A percentile compares a stretch with the other conserved stretches of the same genome.
These are phyloP conservation scores for Ischnura elegans DNA, from an alignment of 2,888 invertebrate genomes.

Conservation along the genomic window DNA sequence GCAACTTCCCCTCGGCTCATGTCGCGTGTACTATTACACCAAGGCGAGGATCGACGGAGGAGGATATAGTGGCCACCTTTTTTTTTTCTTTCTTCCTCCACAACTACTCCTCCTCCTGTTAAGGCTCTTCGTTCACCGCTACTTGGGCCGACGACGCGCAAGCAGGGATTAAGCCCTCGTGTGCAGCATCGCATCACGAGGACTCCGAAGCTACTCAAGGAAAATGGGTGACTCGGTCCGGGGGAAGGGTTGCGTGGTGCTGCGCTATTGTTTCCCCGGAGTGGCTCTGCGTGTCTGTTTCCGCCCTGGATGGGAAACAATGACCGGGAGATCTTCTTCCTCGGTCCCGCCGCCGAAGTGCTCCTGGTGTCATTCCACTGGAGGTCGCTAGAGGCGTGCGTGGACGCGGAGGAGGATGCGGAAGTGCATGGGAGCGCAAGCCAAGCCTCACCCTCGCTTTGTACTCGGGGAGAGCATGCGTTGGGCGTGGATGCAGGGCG, in stretches of 20 bases:
- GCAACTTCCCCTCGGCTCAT: not conserved
- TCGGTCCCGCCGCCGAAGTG: not conserved
- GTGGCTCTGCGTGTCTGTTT: not conserved
- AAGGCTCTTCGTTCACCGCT: not conserved
- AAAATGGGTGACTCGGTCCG: not conserved
- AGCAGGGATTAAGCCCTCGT: not conserved
- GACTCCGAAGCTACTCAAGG: not conserved
- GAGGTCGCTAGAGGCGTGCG: not conserved
- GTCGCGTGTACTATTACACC: not conserved
- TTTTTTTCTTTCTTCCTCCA: not conserved
- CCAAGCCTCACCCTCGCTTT: no score
- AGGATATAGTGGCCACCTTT: no score
- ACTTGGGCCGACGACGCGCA: not conserved
- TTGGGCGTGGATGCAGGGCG: no score
- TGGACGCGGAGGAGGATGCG: no score
- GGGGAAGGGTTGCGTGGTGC: not conserved
- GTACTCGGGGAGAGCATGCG: no score
- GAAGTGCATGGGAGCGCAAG: not conserved
- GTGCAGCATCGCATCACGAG: not conserved
- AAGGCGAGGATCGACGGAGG: not conserved
- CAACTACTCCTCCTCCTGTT: not conserved
- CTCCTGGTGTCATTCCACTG: not conserved
- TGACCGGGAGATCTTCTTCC: not conserved
- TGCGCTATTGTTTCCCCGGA: not conserved
- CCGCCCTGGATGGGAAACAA: not conserved